Evolutionary conservation across 2,113 vertebrate species (phyloP).

Genomic region (Lanius collurio): DNA sequence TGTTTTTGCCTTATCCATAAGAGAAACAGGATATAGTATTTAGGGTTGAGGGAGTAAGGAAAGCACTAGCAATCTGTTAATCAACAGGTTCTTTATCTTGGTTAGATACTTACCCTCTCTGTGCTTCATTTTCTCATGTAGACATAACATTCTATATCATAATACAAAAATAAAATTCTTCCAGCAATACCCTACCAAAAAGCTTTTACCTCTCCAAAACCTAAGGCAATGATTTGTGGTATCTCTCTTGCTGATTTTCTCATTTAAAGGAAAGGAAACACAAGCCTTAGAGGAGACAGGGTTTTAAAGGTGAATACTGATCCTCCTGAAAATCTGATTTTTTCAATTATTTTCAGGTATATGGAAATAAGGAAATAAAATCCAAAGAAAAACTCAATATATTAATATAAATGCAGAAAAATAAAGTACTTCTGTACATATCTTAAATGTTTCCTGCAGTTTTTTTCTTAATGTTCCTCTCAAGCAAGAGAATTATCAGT

Average conservation of each 20-base stretch:
- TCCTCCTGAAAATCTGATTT: neutral
- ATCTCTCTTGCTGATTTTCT: neutral
- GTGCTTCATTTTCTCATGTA: neutral
- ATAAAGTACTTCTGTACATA: neutral
- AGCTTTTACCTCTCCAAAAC: neutral
- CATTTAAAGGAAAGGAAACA: neutral
- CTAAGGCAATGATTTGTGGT: neutral
- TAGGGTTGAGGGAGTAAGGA: neutral
- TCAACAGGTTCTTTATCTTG: neutral
- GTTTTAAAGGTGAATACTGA: neutral
- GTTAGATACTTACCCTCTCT: neutral
- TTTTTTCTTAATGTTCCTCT: neutral
- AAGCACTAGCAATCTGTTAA: neutral
- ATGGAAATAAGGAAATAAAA: neutral
- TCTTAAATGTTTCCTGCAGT: neutral
- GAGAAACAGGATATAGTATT: neutral
- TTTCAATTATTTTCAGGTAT: neutral
- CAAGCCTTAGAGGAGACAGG: neutral
- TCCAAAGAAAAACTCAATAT: neutral
- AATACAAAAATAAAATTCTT: neutral
- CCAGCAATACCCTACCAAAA: neutral
- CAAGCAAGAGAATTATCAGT: neutral
- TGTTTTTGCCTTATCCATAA: slow-evolving; percentile 12
- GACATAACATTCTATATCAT: neutral
- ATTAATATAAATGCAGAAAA: neutral